Conservation (phyloP, 1,140 invertebrate genomes). For the Drosophila hydei region DNA sequence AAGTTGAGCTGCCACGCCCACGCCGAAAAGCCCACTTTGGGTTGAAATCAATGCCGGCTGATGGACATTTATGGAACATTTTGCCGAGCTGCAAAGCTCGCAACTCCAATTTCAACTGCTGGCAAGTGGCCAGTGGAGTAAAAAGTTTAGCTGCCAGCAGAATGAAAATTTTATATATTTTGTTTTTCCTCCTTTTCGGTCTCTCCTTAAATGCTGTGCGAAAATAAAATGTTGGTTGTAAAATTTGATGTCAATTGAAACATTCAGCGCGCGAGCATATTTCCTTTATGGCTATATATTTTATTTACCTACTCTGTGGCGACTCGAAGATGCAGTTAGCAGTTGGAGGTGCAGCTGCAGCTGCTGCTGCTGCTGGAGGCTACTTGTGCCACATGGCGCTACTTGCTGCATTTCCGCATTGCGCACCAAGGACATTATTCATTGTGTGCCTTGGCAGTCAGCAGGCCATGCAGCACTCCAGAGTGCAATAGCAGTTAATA, state of each 20-base stretch:
- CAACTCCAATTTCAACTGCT: constrained; percentile 28
- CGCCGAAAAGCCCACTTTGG: background rate
- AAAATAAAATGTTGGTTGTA: constrained; percentile 72
- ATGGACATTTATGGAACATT: constrained; percentile 68
- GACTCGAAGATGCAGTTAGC: constrained; percentile 8
- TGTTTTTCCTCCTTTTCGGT: constrained; percentile 20
- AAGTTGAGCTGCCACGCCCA: constrained; percentile 4
- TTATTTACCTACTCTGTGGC: constrained; percentile 72
- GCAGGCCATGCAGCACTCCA: constrained; percentile 53
- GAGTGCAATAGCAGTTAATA: constrained; percentile 77
- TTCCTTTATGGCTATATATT: constrained; percentile 73
- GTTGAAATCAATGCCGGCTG: constrained; percentile 57
- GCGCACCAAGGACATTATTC: constrained; percentile 78
- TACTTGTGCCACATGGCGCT: constrained; percentile 23
- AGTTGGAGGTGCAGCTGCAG: constrained; percentile 3
- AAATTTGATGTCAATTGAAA: constrained; percentile 79
- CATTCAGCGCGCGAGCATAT: constrained; percentile 66
- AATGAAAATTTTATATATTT: background rate
- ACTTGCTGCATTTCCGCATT: constrained; percentile 71
- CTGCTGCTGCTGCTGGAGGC: constrained; percentile 23
- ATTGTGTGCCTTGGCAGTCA: constrained; percentile 11
- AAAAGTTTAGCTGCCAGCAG: constrained; percentile 7
- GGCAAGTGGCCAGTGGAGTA: constrained; percentile 45
- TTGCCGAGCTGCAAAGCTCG: constrained; percentile 2
- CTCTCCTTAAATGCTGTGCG: constrained; percentile 43